Evolutionary conservation across 2,888 invertebrate genomes (phyloP).

Genomic region (Aplocera efformata): DNA sequence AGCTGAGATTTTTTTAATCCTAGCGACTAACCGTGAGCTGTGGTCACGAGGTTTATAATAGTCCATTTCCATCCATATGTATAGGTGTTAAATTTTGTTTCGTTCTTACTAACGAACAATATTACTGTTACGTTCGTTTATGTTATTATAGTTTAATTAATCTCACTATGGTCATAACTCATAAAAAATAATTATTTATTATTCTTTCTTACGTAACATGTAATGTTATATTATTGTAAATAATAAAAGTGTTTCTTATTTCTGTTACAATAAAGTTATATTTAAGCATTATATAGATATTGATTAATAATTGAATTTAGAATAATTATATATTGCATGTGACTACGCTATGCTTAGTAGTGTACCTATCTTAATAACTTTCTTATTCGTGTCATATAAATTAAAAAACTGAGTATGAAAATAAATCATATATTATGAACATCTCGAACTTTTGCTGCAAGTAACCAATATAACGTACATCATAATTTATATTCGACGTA

Average conservation of each 20-base stretch:
- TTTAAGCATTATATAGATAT: constrained; percentile 1
- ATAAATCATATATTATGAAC: constrained; percentile 33
- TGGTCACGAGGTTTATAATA: too few relatives aligned
- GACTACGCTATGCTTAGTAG: not conserved
- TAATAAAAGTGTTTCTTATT: constrained; percentile 7
- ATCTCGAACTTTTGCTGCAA: constrained; percentile 28
- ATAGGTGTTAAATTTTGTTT: not conserved
- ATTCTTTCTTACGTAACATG: constrained; percentile 11
- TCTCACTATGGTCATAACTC: constrained; percentile 3
- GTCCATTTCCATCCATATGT: too few relatives aligned
- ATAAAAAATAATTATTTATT: not conserved
- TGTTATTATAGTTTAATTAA: constrained; percentile 3
- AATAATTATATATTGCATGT: not conserved
- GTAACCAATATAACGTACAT: constrained; percentile 21
- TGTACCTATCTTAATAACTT: not conserved
- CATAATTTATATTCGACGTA: constrained; percentile 30
- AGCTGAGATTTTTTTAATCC: too few relatives aligned
- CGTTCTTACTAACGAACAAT: constrained; percentile 7
- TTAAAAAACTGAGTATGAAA: constrained; percentile 28
- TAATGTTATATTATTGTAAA: constrained; percentile 25
- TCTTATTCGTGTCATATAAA: constrained; percentile 16
- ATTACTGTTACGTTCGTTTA: constrained; percentile 13
- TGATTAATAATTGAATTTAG: constrained; percentile 1
- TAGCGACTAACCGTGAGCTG: too few relatives aligned
- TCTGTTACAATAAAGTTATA: constrained; percentile 3